Base-by-base conservation (phyloP, 92 coral and sea anemone genomes). In the Zoanthus solanderi region DNA sequence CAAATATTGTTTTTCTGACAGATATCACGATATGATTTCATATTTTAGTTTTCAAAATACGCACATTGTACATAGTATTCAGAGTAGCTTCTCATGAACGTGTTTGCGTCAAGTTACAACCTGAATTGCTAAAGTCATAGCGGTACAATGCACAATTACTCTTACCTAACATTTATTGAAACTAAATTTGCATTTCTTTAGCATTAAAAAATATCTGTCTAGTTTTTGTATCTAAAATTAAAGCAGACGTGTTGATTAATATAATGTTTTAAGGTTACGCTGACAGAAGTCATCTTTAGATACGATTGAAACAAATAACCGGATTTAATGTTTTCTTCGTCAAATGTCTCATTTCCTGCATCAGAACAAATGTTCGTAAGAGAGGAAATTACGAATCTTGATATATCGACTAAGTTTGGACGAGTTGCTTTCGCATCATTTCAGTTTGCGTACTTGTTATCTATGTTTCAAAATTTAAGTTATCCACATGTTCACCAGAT, bases 371-470 rank as follows among this genome's bases (percentile, higher is more conserved):
- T 34, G 18, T 81, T 66, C 46, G 44, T 6, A 12, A 0, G 52
- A 81, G 58, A 56, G 85, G 85, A 81, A 66, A 81, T 66, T n/a
- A 6, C 65, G 44, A 81, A 30, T 61, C 71, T 37, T 72, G 61
- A 58, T 61, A 18, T 44, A 66, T 31, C 15, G 61, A 79, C 18
- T 37, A 79, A 45, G 56, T 79, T 10, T 34, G 9, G 42, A 79
- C 28, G 75, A 81, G 61, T 81, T 57, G 46, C 75, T 29, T 6
- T 12, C 18, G 4, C 14, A 18, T 15, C 45, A 2, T 48, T 68
- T 54, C 29, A 34, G 85, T 69, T 16, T 54, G 15, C 67, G n/a
- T 52, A 16, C 18, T 0, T 15, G n/a, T 45, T 60, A 10, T 37
- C 46, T 5, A 14, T 30, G 65, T 77, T 54, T 53, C 46, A 15